Evolutionary conservation across 2,113 vertebrate genomes (phyloP).

Genomic region (Oenanthe oenanthe): DNA sequence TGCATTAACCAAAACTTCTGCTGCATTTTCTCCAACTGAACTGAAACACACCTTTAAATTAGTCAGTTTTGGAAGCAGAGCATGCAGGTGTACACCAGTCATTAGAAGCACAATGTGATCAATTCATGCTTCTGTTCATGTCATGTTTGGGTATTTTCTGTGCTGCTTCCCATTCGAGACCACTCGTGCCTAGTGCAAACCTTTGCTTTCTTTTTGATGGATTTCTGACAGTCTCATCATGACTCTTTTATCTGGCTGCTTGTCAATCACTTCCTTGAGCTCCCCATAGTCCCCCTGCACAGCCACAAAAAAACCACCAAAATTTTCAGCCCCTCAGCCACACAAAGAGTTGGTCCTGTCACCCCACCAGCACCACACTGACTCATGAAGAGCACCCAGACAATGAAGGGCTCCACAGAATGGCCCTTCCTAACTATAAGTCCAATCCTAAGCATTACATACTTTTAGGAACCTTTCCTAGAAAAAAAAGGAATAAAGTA

Average conservation of each 20-base stretch:
- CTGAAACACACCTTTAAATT: not conserved
- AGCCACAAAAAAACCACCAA: not conserved
- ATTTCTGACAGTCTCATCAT: not conserved
- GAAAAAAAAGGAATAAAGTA: not conserved
- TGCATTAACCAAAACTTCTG: not conserved
- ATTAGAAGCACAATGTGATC: not conserved
- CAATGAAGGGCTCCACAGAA: not conserved
- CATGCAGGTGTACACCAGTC: not conserved
- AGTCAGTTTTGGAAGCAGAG: not conserved
- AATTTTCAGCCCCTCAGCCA: not conserved
- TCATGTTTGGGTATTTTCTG: not conserved
- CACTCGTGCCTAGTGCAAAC: not conserved
- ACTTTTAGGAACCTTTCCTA: not conserved
- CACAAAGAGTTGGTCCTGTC: not conserved
- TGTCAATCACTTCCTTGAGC: not conserved
- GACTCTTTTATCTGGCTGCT: not conserved
- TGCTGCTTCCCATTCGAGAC: not conserved
- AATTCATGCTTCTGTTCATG: not conserved
- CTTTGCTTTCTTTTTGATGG: not conserved
- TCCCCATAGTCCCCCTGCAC: not conserved
- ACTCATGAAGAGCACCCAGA: not conserved
- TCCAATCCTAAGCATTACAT: not conserved
- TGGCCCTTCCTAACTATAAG: not conserved
- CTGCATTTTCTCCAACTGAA: not conserved
- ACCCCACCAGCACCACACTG: not conserved